Percentiles rank a stretch among this genome's conserved stretches.
These are phyloP conservation scores for Tachysurus vachellii DNA, from an alignment of 2,113 vertebrate species.

Conservation along the genomic window DNA sequence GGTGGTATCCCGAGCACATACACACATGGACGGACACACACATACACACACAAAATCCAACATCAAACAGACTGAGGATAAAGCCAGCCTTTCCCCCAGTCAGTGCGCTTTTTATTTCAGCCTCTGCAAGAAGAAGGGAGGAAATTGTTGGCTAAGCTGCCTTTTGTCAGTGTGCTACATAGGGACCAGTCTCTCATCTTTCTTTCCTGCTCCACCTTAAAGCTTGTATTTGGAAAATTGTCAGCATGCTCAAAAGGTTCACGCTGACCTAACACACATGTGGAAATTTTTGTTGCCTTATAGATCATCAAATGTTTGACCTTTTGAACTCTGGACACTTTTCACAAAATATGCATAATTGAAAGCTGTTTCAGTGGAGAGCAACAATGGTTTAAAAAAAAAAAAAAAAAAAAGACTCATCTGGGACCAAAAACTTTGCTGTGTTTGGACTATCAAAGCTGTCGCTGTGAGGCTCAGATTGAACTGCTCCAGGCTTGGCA, in stretches of 20 bases:
- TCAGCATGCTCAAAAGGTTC: slow-evolving; percentile 15
- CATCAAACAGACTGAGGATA: slow-evolving; percentile 55
- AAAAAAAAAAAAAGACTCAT: neutral
- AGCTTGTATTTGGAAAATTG: slow-evolving; percentile 19
- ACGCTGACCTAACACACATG: slow-evolving; percentile 27
- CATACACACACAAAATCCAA: slow-evolving; percentile 48
- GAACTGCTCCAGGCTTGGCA: slow-evolving; percentile 40
- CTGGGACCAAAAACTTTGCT: slow-evolving; percentile 39
- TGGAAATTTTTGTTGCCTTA: neutral
- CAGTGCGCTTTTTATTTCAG: slow-evolving; percentile 51
- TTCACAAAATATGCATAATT: neutral
- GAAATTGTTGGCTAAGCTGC: slow-evolving; percentile 61
- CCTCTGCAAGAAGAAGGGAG: slow-evolving; percentile 49
- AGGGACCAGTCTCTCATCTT: slow-evolving; percentile 39
- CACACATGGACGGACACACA: slow-evolving; percentile 28
- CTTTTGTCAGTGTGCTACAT: slow-evolving; percentile 54
- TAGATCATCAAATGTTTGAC: neutral
- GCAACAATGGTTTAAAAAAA: neutral
- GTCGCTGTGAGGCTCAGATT: slow-evolving; percentile 32
- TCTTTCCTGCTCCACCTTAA: slow-evolving; percentile 34
- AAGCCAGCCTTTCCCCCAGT: slow-evolving; percentile 55
- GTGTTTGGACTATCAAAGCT: slow-evolving; percentile 41
- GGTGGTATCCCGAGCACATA: slow-evolving; percentile 11
- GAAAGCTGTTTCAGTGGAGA: neutral
- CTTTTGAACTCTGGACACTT: neutral